phyloP scores from a whole-genome alignment of 2,113 vertebrate species.

The Sapajus apella region DNA sequence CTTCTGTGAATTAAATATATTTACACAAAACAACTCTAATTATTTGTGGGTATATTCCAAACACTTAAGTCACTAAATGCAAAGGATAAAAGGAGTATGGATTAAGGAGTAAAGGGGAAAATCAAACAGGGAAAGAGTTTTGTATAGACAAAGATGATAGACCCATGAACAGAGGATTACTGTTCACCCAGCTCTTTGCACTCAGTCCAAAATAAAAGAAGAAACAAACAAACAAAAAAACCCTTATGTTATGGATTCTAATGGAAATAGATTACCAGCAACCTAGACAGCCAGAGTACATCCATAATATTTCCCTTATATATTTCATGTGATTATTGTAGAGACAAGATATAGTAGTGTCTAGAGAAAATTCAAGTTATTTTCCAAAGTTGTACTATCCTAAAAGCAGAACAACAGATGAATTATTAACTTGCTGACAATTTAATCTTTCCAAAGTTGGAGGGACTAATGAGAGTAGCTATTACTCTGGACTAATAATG shows the following conservation, averaged over 20 bases:
- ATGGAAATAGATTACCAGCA: background rate
- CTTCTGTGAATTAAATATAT: constrained; percentile 13
- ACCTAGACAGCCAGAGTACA: background rate
- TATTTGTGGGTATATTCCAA: background rate
- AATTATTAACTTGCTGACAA: constrained; percentile 37
- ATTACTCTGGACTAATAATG: background rate
- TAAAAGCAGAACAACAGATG: constrained; percentile 29
- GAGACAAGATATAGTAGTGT: background rate
- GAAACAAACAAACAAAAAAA: background rate
- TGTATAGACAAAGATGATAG: background rate
- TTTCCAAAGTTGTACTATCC: constrained; percentile 15
- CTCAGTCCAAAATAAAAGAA: background rate
- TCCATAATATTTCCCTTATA: background rate
- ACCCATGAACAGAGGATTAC: background rate
- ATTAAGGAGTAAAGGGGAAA: background rate
- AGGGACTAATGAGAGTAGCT: background rate
- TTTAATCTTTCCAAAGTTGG: background rate
- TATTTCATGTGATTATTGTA: background rate
- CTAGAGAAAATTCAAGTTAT: constrained; percentile 37
- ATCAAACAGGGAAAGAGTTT: background rate
- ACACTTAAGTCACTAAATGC: background rate
- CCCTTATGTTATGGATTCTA: background rate
- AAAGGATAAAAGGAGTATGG: background rate
- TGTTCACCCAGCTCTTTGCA: background rate
- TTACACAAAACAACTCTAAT: background rate